Base-by-base conservation (phyloP, 2,797 vertebrate species). In the Gymnothorax reevesii region DNA sequence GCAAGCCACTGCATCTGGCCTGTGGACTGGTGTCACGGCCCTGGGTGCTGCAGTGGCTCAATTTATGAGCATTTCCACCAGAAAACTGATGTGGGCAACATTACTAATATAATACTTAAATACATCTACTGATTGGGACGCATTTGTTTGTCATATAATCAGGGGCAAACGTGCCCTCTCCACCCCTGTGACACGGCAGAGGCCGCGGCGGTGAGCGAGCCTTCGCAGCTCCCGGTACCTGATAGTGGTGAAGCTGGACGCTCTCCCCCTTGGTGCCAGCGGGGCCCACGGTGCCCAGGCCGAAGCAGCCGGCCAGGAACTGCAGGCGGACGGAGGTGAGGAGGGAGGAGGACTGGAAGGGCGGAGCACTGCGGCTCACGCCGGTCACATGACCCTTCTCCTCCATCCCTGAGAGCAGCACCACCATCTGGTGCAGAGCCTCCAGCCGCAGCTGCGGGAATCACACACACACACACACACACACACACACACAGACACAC, bases 281-380 rank as follows among this genome's bases (percentile, higher is more conserved):
- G 0, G 96, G 96, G 86, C 97, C 96, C 9, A 98, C 97, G 0
- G 97, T 97, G 80, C 98, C 97, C 66, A 99, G 95, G 57, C 98
- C 98, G 83, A 99, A 99, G 90, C 98, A 99, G 5, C 98, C 98
- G 1, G 98, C 98, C 88, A 99, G 95, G 90, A 99, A 99, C 90
- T 99, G 98, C 59, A 99, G 90, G 89, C 98, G 95, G 87, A 99
- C 98, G 4, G 98, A 99, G 3, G 98, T 99, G 86, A 99, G 97
- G 86, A 99, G 93, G 0, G 97, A 97, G 17, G 98, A 97, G 0
- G 98, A 99, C 92, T 98, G 98, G 93, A 99, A 99, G 87, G 94
- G 93, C 0, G 95, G 59, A 57, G 95, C 91, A 15, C 94, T 69
- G 0, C 95, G 95, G 66, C 93, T 95, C 25, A 94, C 92, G 25